Evolutionary conservation across 2,888 invertebrate genomes (phyloP).

Genomic region (Leptarthrus brevirostris): DNA sequence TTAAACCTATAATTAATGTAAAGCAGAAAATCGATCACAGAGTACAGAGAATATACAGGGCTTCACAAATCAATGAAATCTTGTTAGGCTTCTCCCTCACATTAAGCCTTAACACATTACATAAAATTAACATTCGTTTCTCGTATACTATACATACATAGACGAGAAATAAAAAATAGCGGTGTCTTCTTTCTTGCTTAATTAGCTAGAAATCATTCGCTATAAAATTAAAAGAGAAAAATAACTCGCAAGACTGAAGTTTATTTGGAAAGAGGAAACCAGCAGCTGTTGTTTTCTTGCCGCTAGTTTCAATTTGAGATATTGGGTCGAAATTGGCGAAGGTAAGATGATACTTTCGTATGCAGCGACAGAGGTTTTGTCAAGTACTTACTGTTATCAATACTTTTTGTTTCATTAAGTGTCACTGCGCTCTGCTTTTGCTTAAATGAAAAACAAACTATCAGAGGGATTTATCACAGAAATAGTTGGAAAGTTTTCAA

Average conservation of each 20-base stretch:
- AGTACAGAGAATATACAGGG: neutral
- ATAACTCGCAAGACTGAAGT: neutral
- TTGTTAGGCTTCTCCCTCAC: constrained; percentile 6
- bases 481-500: no score
- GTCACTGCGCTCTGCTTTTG: no score
- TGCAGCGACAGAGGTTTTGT: neutral
- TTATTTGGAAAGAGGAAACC: neutral
- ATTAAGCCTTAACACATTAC: neutral
- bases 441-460: no score
- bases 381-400: neutral
- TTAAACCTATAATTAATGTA: neutral
- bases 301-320: no score
- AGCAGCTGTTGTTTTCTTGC: neutral
- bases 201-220: neutral
- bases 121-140: neutral
- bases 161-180: neutral
- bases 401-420: no score
- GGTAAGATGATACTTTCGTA: neutral
- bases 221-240: constrained; percentile 1
- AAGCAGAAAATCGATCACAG: neutral
- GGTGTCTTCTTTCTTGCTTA: constrained; percentile 1
- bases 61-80: constrained; percentile 14
- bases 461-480: no score
- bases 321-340: neutral
- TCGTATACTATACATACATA: no score